These are phyloP conservation scores for Microctonus hyperodae DNA, from an alignment of 2,888 invertebrate species.

Conservation along the genomic window DNA sequence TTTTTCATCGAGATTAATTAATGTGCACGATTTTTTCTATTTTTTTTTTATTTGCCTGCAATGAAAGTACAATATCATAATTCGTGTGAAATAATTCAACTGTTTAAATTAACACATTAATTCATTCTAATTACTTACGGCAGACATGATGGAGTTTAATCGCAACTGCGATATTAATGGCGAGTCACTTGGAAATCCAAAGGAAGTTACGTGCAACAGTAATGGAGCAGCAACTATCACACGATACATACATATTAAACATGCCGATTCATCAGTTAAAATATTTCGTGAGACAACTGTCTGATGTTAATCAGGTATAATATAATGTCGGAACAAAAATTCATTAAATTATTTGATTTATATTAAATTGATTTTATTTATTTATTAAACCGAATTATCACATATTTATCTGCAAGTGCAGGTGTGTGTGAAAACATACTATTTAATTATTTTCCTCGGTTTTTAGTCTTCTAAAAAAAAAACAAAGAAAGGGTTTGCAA, in stretches of 20 bases:
- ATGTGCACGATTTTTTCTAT: too few relatives aligned
- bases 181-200: constrained; percentile 41
- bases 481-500: constrained; percentile 18
- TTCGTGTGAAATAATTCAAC: not conserved
- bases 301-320: constrained; percentile 37
- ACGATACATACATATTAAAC: constrained; percentile 62
- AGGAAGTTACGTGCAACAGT: constrained; percentile 44
- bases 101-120: not conserved
- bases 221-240: constrained; percentile 59
- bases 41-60: not conserved
- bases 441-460: not conserved
- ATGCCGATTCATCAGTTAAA: constrained; percentile 61
- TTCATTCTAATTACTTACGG: constrained; percentile 34
- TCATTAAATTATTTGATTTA: constrained; percentile 16
- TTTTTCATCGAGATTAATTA: not conserved
- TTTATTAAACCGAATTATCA: not conserved
- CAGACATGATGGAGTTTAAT: constrained; percentile 45
- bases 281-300: constrained; percentile 64
- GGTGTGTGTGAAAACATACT: not conserved
- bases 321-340: constrained; percentile 27
- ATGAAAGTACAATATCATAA: not conserved
- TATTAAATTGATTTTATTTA: not conserved
- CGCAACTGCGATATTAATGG: constrained; percentile 33
- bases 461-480: not conserved
- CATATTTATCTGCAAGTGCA: not conserved